Conservation (phyloP, 2,888 invertebrate species). For the Gari tellinella region DNA sequence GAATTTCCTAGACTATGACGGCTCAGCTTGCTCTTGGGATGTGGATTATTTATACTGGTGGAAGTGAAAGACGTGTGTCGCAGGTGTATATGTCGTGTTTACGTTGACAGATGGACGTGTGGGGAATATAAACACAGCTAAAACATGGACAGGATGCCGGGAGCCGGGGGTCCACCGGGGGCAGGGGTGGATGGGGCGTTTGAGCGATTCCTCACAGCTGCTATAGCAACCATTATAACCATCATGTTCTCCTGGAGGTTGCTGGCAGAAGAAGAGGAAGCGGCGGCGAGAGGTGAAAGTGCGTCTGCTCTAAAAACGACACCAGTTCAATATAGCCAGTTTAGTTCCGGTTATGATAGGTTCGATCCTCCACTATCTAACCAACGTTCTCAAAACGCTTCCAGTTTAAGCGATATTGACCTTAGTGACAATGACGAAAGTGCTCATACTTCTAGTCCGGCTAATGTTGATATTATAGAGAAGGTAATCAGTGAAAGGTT, state of each 20-base stretch:
- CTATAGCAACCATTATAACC: constrained; percentile 81
- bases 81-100: too few relatives aligned
- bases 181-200: constrained; percentile 75
- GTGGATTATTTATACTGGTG: too few relatives aligned
- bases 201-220: constrained; percentile 81
- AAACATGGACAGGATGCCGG: constrained; percentile 51
- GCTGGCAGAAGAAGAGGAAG: constrained; percentile 72
- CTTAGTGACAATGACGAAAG: constrained; percentile 41
- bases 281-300: constrained; percentile 34
- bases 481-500: constrained; percentile 29
- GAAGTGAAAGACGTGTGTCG: too few relatives aligned
- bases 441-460: constrained; percentile 2
- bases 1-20: too few relatives aligned
- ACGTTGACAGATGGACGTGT: too few relatives aligned
- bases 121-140: too few relatives aligned
- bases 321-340: too few relatives aligned
- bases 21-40: too few relatives aligned
- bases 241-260: constrained; percentile 82
- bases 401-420: constrained; percentile 66
- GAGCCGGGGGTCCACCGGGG: constrained; percentile 32
- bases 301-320: too few relatives aligned
- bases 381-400: too few relatives aligned
- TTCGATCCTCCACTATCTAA: too few relatives aligned
- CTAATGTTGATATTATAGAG: constrained; percentile 18
- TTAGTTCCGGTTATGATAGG: too few relatives aligned